Conservation (phyloP, 53 echinoderm and acorn worm species). For the Henricia sp. region DNA sequence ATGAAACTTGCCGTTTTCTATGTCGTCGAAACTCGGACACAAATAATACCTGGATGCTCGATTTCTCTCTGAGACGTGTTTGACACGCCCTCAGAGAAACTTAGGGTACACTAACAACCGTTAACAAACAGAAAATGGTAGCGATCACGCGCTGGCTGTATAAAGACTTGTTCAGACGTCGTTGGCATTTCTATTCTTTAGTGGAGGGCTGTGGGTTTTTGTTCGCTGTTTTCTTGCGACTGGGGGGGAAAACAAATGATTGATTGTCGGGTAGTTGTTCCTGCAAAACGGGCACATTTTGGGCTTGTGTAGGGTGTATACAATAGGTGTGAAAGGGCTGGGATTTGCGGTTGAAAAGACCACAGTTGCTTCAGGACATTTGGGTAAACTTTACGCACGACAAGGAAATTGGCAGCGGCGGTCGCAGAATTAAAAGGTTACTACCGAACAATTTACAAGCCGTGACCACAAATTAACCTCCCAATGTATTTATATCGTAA, state of each 20-base stretch:
- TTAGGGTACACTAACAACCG: conserved; percentile 28
- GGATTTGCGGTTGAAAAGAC: conserved; percentile 36
- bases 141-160: neutral
- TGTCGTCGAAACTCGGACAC: conserved; percentile 39
- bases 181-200: neutral
- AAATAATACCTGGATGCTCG: conserved; percentile 17
- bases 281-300: neutral
- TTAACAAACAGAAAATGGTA: conserved; percentile 20
- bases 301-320: conserved; percentile 5
- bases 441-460: too few species aligned
- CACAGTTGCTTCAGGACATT: conserved; percentile 15
- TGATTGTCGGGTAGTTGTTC: conserved; percentile 2
- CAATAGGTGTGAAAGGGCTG: conserved; percentile 21
- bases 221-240: conserved; percentile 28
- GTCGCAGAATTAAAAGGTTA: too few species aligned
- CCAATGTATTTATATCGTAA: too few species aligned
- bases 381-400: neutral
- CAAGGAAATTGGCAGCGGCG: too few species aligned
- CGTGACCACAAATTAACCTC: too few species aligned
- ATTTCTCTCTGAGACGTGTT: neutral
- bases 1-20: conserved; percentile 35
- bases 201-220: conserved; percentile 18
- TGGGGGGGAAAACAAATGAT: conserved; percentile 22
- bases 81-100: neutral
- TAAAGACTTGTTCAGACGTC: neutral